Evolutionary conservation across 1,140 invertebrate species (phyloP).

Genomic region (Drosophila pseudoananassae): DNA sequence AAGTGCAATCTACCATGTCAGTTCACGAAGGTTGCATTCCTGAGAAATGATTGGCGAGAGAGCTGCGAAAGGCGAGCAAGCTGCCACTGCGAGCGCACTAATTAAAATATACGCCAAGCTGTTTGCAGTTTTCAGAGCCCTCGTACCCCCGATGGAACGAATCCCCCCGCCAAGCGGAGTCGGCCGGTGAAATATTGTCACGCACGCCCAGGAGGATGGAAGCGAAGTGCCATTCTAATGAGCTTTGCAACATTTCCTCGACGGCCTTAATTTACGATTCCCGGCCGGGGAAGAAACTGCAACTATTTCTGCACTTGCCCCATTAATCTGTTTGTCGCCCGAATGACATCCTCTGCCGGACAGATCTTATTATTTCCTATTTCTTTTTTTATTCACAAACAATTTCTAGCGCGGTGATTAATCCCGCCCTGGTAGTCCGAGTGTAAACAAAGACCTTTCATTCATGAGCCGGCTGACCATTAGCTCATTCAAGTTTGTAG

Average conservation of each 20-base stretch:
- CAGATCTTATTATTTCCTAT: background rate
- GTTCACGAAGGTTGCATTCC: constrained; percentile 79
- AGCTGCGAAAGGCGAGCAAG: constrained; percentile 5
- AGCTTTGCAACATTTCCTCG: constrained; percentile 41
- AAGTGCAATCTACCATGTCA: constrained; percentile 73
- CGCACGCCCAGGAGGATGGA: constrained; percentile 46
- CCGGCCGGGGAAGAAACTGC: background rate
- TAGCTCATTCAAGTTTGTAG: constrained; percentile 41
- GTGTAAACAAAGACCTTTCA: constrained; percentile 45
- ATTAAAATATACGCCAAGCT: constrained; percentile 68
- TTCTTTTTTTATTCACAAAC: background rate
- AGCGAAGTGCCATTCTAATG: constrained; percentile 44
- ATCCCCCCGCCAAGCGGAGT: constrained; percentile 42
- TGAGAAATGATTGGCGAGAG: constrained; percentile 59
- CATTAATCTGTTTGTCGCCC: no score
- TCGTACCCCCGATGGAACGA: constrained; percentile 27
- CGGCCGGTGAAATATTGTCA: constrained; percentile 71
- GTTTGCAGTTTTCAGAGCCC: constrained; percentile 57
- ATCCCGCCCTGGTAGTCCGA: constrained; percentile 23
- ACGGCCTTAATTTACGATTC: constrained; percentile 44
- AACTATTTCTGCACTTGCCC: constrained; percentile 4
- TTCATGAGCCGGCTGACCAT: constrained; percentile 26
- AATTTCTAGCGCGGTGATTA: constrained; percentile 13
- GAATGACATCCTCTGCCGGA: no score
- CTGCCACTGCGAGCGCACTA: constrained; percentile 38